phyloP scores from a whole-genome alignment of 2,797 vertebrate species.

The Setipinna tenuifilis region DNA sequence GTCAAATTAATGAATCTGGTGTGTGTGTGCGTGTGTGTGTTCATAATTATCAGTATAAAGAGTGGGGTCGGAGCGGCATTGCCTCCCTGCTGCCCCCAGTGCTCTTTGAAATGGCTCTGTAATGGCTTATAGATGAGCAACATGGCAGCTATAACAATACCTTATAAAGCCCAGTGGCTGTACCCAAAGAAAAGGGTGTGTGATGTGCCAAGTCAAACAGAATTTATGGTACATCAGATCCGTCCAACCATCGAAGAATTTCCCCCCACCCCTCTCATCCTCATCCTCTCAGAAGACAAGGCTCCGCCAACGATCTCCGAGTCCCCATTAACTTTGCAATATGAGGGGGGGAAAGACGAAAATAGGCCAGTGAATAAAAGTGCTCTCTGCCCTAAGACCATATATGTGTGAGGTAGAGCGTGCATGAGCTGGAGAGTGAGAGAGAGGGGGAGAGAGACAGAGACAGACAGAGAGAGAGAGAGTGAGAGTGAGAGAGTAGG shows the following conservation, averaged over 20 bases:
- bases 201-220: slow-evolving; percentile 16
- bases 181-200: not conserved
- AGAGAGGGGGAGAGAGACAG: not conserved
- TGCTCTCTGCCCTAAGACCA: slow-evolving; percentile 10
- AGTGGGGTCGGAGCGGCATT: not conserved
- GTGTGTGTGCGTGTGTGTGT: not conserved
- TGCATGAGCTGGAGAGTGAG: slow-evolving; percentile 12
- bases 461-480: not conserved
- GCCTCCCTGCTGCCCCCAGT: not conserved
- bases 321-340: slow-evolving; percentile 3
- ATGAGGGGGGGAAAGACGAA: slow-evolving; percentile 25
- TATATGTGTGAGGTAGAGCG: slow-evolving; percentile 27
- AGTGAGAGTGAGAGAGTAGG: not conserved
- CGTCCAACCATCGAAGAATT: not conserved
- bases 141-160: not conserved
- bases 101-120: not conserved
- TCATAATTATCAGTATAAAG: slow-evolving; percentile 8
- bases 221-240: slow-evolving; percentile 12
- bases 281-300: slow-evolving; percentile 1
- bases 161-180: slow-evolving; percentile 9
- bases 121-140: not conserved
- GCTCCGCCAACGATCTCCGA: not conserved
- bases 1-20: not conserved
- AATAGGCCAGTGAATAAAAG: slow-evolving; percentile 31
- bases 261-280: not conserved